These are phyloP conservation scores for Drosophila nasuta DNA, from an alignment of 1,140 invertebrate genomes.

Conservation along the genomic window DNA sequence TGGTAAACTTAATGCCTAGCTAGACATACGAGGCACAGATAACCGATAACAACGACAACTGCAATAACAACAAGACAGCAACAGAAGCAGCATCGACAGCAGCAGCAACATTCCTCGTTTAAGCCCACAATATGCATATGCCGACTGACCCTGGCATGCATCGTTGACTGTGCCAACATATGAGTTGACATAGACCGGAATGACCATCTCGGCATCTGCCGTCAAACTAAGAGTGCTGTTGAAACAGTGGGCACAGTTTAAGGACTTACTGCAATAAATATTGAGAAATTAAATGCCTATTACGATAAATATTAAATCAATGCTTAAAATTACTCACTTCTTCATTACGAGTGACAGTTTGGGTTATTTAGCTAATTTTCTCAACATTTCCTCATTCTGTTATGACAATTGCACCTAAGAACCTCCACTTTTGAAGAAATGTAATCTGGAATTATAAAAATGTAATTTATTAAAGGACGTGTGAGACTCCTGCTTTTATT, in stretches of 20 bases:
- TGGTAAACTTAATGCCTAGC: conserved; percentile 61
- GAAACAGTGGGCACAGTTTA: background rate
- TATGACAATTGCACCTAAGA: background rate
- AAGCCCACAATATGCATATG: conserved; percentile 44
- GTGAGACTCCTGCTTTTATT: background rate
- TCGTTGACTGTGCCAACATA: conserved; percentile 69
- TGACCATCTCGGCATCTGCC: conserved; percentile 40
- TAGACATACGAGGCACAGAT: conserved; percentile 59
- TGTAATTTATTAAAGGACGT: no score
- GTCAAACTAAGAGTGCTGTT: conserved; percentile 1
- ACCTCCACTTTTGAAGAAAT: no score
- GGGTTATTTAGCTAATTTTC: background rate
- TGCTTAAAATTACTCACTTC: background rate
- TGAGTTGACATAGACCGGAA: conserved; percentile 25
- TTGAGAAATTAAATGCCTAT: background rate
- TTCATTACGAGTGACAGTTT: background rate
- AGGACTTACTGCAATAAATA: background rate
- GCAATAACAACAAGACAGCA: conserved; percentile 29
- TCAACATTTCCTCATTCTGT: no score
- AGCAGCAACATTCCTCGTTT: conserved; percentile 32
- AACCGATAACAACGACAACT: conserved; percentile 47
- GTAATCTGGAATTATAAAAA: background rate
- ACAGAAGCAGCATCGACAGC: conserved; percentile 9
- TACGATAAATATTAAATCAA: background rate
- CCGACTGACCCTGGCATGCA: conserved; percentile 59